Evolutionary conservation across 2,797 vertebrate species (phyloP), one percentile per base, ranked within the genome.

Genomic region (Pampus argenteus): DNA sequence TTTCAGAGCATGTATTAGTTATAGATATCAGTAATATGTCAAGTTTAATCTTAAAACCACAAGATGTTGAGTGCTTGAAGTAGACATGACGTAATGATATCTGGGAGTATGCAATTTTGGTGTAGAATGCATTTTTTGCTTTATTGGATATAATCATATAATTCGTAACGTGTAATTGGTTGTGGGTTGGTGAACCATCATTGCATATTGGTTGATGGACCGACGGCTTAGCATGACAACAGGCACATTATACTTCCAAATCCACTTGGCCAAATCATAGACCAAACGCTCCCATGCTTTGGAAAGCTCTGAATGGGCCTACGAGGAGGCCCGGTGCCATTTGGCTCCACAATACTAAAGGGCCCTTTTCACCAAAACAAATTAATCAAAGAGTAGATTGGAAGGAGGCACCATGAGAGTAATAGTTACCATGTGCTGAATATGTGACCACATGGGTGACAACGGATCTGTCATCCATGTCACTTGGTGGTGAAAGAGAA

Each of bases 351-450:
- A 75, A 68, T 75, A 47, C 78, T 70, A 75, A 62, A 76, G 67
- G 76, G 57, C 60, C 71, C 78, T 82, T 84, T 83, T 89, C 81
- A 89, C 88, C 84, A 78, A 86, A 86, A 90, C 88, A 91, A 91
- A 93, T 90, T 69, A 89, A 91, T 91, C 85, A 91, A 85, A 83
- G 79, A 79, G 85, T 86, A 76, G 88, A 91, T 90, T 86, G 81
- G 88, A 85, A 83, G 68, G 83, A 88, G 84, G 88, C 82, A 82
- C 81, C 48, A 14, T 63, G 85, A 82, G 85, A 84, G 86, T 91
- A 94, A 93, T 92, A 60, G 86, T 78, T 90, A 88, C 86, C 91
- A 93, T 91, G 90, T 93, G 92, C 89, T 73, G 84, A 74, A 81
- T 85, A 59, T 71, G 82, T n/a, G 85, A 74, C 85, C 89, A 69